These are phyloP conservation scores for Plestiodon gilberti DNA, from an alignment of 2,113 vertebrate genomes.

Conservation along the genomic window DNA sequence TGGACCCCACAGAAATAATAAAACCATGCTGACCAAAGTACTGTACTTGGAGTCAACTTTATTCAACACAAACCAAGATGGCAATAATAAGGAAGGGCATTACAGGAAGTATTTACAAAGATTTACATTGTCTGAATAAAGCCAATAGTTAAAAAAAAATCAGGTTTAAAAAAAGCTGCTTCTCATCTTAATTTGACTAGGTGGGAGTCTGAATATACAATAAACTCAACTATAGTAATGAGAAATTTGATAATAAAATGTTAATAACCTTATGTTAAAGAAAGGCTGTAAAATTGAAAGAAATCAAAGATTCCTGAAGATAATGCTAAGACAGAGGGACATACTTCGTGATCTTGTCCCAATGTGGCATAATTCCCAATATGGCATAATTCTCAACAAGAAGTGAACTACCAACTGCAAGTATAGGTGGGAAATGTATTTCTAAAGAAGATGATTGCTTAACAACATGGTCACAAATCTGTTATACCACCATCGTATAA, in stretches of 20 bases:
- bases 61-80: conserved; percentile 19
- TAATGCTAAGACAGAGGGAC: neutral
- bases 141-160: neutral
- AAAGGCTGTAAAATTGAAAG: neutral
- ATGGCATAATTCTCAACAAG: neutral
- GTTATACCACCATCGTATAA: neutral
- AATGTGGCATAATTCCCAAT: neutral
- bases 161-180: neutral
- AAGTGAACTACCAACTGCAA: neutral
- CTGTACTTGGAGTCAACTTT: conserved; percentile 18
- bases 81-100: conserved; percentile 11
- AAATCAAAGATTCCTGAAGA: neutral
- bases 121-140: conserved; percentile 12
- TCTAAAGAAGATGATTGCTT: neutral
- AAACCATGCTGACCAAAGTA: conserved; percentile 17
- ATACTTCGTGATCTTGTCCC: neutral
- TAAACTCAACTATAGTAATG: neutral
- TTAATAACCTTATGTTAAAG: neutral
- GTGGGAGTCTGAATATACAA: conserved; percentile 8
- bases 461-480: neutral
- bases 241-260: neutral
- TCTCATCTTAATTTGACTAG: neutral
- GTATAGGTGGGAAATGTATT: neutral
- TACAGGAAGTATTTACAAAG: conserved; percentile 24
- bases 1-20: conserved; percentile 16